Base-by-base conservation (phyloP, 2,797 vertebrate species). In the Apogon talboti region DNA sequence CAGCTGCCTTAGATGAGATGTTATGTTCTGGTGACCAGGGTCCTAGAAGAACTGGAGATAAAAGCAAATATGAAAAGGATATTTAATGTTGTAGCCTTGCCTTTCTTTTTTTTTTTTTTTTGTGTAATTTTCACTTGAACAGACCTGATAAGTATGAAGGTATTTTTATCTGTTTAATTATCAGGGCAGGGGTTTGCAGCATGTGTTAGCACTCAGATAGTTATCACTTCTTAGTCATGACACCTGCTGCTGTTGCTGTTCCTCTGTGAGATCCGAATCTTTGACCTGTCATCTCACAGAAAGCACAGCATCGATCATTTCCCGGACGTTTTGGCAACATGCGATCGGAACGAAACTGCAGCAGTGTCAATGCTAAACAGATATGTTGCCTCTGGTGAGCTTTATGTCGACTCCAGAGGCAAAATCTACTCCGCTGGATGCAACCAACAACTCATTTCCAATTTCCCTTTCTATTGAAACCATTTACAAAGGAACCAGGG, bases 81-180 rank as follows among this genome's bases (percentile, higher is more conserved):
- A 53, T 73, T 62, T 58, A 37, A 74, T 74, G 9, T 50, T 56
- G 46, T 58, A 7, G 1, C 30, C 16, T 48, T 73, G 42, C 16
- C 30, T 21, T 54, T 28, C 38, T 38, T 66, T 47, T 24, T 28
- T 28, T 28, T 28, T 28, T 28, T 28, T 28, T 28, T 28, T 28
- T 28, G 35, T 15, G 2, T 4, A 2, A 14, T 45, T 59, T 49
- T 69, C 66, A 54, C 63, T 42, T 62, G 42, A 48, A 76, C 40
- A 43, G 24, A 60, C 52, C 60, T 72, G 65, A 75, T 60, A 42
- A 51, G 37, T 44, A 11, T 35, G 56, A 50, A 62, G 69, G 65
- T 75, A 71, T 81, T 56, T 83, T 52, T 74, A 73, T 73, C 72
- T 44, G 63, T 73, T 76, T 82, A 66, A 82, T 81, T 65, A 75